These are phyloP conservation scores for Sympetrum striolatum DNA, from an alignment of 2,888 invertebrate species.

Conservation along the genomic window DNA sequence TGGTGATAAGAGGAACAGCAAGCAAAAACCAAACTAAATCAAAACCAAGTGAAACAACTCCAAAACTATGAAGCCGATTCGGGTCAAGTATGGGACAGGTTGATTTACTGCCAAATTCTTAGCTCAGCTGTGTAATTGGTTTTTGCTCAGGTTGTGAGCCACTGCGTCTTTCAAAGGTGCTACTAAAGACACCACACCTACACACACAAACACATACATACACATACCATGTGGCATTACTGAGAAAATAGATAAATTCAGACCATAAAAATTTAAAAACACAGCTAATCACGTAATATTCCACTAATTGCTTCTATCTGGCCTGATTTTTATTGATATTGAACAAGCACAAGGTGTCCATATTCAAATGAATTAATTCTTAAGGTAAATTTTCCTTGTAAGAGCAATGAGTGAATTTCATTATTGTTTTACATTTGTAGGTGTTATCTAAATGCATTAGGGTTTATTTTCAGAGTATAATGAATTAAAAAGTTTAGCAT, in stretches of 20 bases:
- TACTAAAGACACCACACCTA: conserved; percentile 11
- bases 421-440: conserved; percentile 9
- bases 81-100: conserved; percentile 21
- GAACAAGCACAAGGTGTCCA: conserved; percentile 30
- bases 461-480: neutral
- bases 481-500: neutral
- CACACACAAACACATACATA: neutral
- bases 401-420: conserved; percentile 18
- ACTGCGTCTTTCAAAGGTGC: conserved; percentile 44
- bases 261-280: neutral
- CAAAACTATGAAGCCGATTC: neutral
- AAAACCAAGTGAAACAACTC: conserved; percentile 14
- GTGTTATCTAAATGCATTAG: neutral
- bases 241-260: conserved; percentile 21
- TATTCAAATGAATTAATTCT: neutral
- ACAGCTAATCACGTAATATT: conserved; percentile 15
- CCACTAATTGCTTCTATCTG: conserved; percentile 28
- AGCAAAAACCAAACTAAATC: neutral
- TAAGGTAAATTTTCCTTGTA: neutral
- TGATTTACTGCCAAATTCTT: conserved; percentile 40
- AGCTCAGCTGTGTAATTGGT: conserved; percentile 27
- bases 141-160: conserved; percentile 44
- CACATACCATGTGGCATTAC: conserved; percentile 7
- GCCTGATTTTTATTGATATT: conserved; percentile 36
- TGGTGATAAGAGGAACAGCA: neutral